Percentiles rank a stretch among this genome's conserved stretches.
These are phyloP conservation scores for Subanguina moxae DNA, from an alignment of 1,140 invertebrate genomes.

Conservation along the genomic window DNA sequence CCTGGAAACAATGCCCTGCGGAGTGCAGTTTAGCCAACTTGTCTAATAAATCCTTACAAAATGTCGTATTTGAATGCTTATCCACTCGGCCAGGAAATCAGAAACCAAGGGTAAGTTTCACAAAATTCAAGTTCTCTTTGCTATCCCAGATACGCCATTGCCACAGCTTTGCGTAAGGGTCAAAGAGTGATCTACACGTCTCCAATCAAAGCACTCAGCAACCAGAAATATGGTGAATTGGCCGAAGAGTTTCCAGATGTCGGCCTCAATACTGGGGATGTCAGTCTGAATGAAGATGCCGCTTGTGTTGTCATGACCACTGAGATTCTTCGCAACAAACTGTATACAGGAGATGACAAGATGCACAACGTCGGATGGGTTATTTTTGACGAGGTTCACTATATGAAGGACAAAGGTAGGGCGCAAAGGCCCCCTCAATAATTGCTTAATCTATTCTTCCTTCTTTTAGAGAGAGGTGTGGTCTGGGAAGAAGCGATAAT, in stretches of 20 bases:
- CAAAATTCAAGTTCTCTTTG: background rate
- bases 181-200: conserved; percentile 92
- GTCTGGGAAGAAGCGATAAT: conserved; percentile 99
- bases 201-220: conserved; percentile 96
- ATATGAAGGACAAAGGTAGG: conserved; percentile 86
- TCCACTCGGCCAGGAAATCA: too few species aligned
- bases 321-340: conserved; percentile 96
- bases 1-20: too few species aligned
- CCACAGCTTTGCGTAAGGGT: background rate
- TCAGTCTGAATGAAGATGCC: conserved; percentile 94
- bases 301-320: conserved; percentile 99
- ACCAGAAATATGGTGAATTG: conserved; percentile 98
- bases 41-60: too few species aligned
- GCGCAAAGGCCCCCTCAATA: background rate
- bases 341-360: conserved; percentile 89
- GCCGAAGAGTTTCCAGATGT: conserved; percentile 95
- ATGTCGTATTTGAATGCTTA: too few species aligned
- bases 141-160: background rate
- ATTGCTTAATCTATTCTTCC: conserved; percentile 1
- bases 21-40: too few species aligned
- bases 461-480: conserved; percentile 77
- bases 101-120: too few species aligned
- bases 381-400: conserved; percentile 99
- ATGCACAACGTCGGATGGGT: conserved; percentile 99
- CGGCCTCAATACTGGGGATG: conserved; percentile 94